A percentile compares a stretch with the other conserved stretches of the same genome.
Evolutionary conservation across 2,797 vertebrate genomes (phyloP).

Genomic region (Sciurus carolinensis): DNA sequence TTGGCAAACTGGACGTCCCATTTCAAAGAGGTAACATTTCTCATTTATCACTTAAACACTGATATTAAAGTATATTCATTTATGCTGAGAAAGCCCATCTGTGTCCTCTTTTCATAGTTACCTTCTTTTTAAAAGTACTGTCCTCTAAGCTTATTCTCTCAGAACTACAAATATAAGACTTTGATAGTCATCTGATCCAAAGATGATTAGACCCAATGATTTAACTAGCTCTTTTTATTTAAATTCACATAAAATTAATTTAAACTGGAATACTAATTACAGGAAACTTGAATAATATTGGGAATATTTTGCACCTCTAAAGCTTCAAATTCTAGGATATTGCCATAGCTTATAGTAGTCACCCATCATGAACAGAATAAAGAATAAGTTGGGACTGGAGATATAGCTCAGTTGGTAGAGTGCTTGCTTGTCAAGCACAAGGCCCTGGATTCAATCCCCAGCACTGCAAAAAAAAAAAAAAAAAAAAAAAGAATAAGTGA

Average conservation of each 20-base stretch:
- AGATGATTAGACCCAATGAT: not conserved
- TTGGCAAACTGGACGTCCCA: constrained; percentile 95
- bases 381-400: not conserved
- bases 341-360: not conserved
- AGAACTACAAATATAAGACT: constrained; percentile 30
- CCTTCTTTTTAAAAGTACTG: constrained; percentile 35
- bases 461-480: too few relatives aligned
- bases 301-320: constrained; percentile 28
- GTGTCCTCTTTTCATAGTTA: constrained; percentile 3
- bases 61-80: constrained; percentile 50
- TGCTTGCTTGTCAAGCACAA: too few relatives aligned
- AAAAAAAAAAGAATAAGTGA: not conserved
- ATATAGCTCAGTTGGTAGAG: too few relatives aligned
- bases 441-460: too few relatives aligned
- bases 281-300: constrained; percentile 33
- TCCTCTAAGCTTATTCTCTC: not conserved
- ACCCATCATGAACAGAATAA: not conserved
- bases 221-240: constrained; percentile 57
- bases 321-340: constrained; percentile 40
- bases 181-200: not conserved
- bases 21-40: constrained; percentile 95
- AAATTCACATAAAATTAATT: constrained; percentile 25
- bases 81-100: constrained; percentile 32
- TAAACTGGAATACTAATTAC: constrained; percentile 38
- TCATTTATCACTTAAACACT: constrained; percentile 49